Conservation (phyloP, 2,797 vertebrate species). For the Potorous gilbertii region DNA sequence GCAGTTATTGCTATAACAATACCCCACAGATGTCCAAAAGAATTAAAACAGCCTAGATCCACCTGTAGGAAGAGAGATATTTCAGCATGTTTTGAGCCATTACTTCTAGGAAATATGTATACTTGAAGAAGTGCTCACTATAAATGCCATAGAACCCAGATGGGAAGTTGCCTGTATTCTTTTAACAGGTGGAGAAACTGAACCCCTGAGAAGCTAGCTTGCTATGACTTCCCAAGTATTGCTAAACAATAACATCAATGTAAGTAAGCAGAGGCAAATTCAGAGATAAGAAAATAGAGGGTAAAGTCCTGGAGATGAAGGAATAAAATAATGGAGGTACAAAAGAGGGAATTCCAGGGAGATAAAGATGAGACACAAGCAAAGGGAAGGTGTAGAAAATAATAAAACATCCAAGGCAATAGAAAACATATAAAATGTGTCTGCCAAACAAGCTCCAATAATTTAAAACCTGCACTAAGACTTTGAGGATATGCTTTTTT, state of each 20-base stretch:
- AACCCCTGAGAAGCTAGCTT: not conserved
- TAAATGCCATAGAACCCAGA: not conserved
- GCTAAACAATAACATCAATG: not conserved
- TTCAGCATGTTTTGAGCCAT: not conserved
- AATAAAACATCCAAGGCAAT: not conserved
- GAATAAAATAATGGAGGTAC: not conserved
- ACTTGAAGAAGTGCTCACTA: not conserved
- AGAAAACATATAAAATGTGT: too few relatives aligned
- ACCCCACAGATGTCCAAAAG: not conserved
- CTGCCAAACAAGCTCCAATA: too few relatives aligned
- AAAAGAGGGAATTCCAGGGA: not conserved
- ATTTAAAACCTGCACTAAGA: too few relatives aligned
- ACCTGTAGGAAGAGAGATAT: not conserved
- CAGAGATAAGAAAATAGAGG: not conserved
- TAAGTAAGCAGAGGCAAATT: not conserved
- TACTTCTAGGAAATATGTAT: constrained; percentile 8
- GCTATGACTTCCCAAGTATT: not conserved
- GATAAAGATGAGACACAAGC: not conserved
- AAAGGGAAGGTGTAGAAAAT: not conserved
- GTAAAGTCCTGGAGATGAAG: not conserved
- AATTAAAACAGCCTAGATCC: not conserved
- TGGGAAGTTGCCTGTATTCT: not conserved
- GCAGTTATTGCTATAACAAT: not conserved
- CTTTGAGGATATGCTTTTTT: too few relatives aligned
- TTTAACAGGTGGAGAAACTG: not conserved